Conservation (phyloP, 2,113 vertebrate genomes). For the Triplophysa siluroides region DNA sequence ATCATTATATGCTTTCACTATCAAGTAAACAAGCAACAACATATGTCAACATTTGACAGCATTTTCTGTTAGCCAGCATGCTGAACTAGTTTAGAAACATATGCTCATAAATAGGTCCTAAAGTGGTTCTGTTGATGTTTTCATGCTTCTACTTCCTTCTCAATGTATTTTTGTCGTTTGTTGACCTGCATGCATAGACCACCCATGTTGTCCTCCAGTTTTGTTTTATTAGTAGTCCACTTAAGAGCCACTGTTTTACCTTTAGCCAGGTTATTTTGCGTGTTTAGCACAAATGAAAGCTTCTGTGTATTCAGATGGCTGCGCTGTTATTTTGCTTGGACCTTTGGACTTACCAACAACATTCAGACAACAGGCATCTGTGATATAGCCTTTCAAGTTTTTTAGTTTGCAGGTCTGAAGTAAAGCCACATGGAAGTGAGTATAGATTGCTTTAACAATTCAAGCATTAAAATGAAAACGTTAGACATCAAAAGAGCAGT, state of each 20-base stretch:
- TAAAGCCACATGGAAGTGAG: not conserved
- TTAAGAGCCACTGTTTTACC: not conserved
- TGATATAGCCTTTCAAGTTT: not conserved
- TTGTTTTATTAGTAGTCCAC: not conserved
- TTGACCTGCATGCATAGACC: not conserved
- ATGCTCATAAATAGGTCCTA: not conserved
- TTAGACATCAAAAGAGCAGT: too few relatives aligned
- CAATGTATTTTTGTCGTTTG: not conserved
- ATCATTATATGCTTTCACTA: not conserved
- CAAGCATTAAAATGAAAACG: not conserved
- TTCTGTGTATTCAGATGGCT: not conserved
- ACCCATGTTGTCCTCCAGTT: not conserved
- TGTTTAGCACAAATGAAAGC: not conserved
- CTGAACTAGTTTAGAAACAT: not conserved
- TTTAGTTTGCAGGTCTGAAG: not conserved
- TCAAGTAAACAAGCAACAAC: not conserved
- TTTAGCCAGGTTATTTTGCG: not conserved
- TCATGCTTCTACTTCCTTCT: not conserved
- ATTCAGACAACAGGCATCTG: not conserved
- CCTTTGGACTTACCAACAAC: not conserved
- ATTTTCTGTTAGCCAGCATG: not conserved
- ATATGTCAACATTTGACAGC: constrained; percentile 3
- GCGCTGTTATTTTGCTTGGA: not conserved
- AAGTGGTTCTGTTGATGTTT: not conserved
- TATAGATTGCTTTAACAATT: not conserved